Evolutionary conservation across 1,140 invertebrate genomes (phyloP).

Genomic region (Micrasema minimum): DNA sequence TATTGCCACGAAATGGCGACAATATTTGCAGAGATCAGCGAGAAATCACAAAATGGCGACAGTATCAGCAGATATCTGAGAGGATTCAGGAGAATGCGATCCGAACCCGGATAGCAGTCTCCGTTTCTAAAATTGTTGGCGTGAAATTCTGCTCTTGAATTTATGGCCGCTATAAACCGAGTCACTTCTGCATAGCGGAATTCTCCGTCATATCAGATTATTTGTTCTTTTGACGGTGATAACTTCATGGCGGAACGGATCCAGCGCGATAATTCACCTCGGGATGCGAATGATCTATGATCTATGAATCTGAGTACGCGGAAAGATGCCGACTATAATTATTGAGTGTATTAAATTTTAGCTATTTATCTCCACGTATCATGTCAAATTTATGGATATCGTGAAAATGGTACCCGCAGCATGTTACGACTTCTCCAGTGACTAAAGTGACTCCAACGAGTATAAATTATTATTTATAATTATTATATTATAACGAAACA

Average conservation of each 20-base stretch:
- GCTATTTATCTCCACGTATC: too few relatives aligned
- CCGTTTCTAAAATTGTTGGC: conserved; percentile 30
- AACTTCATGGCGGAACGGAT: conserved; percentile 32
- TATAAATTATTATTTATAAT: too few relatives aligned
- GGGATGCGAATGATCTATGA: conserved; percentile 1
- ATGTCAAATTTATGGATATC: too few relatives aligned
- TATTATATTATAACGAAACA: too few relatives aligned
- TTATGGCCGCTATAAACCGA: conserved; percentile 31
- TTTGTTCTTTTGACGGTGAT: conserved; percentile 34
- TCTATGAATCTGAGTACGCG: not conserved
- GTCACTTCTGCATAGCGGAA: conserved; percentile 20
- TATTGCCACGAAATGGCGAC: conserved; percentile 1
- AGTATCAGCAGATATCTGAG: not conserved
- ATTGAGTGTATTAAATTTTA: too few relatives aligned
- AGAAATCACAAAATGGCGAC: not conserved
- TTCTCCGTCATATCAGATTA: conserved; percentile 13
- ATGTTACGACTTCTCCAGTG: too few relatives aligned
- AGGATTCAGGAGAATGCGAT: conserved; percentile 1
- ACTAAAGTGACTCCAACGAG: too few relatives aligned
- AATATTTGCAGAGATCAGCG: not conserved
- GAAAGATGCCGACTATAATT: too few relatives aligned
- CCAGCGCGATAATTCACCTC: not conserved
- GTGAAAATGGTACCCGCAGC: too few relatives aligned
- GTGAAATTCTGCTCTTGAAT: conserved; percentile 34
- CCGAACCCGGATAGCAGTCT: not conserved